Evolutionary conservation across 2,888 invertebrate genomes (phyloP).

Genomic region (Lasioglossum zephyrum): DNA sequence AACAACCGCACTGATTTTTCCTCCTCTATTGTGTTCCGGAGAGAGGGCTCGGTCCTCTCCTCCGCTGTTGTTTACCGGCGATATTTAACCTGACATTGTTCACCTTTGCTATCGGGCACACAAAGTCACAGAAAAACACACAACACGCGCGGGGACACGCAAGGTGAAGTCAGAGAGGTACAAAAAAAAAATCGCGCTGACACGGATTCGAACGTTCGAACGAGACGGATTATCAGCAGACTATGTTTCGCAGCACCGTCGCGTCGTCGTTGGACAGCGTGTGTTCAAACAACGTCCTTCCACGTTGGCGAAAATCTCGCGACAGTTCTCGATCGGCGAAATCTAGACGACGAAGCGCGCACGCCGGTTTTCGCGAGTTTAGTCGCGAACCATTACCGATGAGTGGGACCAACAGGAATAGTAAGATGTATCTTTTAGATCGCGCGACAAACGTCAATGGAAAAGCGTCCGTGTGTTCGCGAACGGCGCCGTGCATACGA

Average conservation of each 20-base stretch:
- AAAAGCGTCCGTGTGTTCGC: neutral
- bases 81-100: slow-evolving; percentile 29
- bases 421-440: neutral
- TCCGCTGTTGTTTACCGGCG: slow-evolving; percentile 15
- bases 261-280: neutral
- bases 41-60: neutral
- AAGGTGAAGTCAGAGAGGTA: slow-evolving; percentile 24
- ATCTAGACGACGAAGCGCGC: neutral
- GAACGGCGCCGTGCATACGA: neutral
- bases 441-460: neutral
- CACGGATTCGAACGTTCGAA: slow-evolving; percentile 39
- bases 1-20: slow-evolving; percentile 30
- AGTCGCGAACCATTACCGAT: neutral
- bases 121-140: slow-evolving; percentile 42
- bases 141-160: slow-evolving; percentile 21
- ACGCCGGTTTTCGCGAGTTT: neutral
- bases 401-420: neutral
- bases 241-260: neutral
- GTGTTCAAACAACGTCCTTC: slow-evolving; percentile 8
- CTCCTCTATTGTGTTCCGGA: slow-evolving; percentile 15
- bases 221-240: neutral
- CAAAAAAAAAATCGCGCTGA: slow-evolving; percentile 1
- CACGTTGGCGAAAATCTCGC: neutral
- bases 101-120: neutral
- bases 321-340: neutral